These are phyloP conservation scores for Amphipyra berbera DNA, from an alignment of 2,888 invertebrate species.

Conservation along the genomic window DNA sequence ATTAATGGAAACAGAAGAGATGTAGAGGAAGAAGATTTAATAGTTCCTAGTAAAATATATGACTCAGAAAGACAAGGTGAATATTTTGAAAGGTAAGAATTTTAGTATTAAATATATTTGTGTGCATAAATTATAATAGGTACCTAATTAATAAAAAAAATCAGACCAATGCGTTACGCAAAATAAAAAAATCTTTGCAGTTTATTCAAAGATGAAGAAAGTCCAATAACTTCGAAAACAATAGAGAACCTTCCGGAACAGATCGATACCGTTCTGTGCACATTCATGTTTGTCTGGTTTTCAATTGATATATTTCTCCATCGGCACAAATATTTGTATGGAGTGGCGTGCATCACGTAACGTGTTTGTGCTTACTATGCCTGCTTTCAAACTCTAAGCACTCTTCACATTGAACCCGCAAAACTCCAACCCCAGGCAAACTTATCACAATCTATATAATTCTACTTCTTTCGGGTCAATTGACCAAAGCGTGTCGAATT, in stretches of 20 bases:
- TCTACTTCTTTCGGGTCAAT: too few species aligned
- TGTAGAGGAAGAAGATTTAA: constrained; percentile 92
- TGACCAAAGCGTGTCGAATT: too few species aligned
- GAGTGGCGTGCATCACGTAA: constrained; percentile 7
- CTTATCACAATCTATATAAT: too few species aligned
- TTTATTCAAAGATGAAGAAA: not conserved
- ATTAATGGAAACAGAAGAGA: constrained; percentile 89
- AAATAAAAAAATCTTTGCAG: not conserved
- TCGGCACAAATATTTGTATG: constrained; percentile 50
- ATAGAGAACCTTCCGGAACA: not conserved
- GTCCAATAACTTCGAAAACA: constrained; percentile 15
- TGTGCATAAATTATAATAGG: not conserved
- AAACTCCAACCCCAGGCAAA: not conserved
- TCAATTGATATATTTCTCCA: constrained; percentile 31
- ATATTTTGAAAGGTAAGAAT: constrained; percentile 88
- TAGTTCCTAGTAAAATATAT: constrained; percentile 90
- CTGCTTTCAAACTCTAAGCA: not conserved
- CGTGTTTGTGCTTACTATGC: constrained; percentile 8
- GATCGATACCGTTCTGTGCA: constrained; percentile 43
- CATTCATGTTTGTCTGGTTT: constrained; percentile 31
- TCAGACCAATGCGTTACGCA: too few species aligned
- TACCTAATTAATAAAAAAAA: not conserved
- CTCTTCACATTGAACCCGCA: not conserved
- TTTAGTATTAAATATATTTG: not conserved
- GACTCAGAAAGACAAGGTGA: constrained; percentile 90